Evolutionary conservation across 2,888 invertebrate genomes (phyloP).

Genomic region (Drosophila hamatofila): DNA sequence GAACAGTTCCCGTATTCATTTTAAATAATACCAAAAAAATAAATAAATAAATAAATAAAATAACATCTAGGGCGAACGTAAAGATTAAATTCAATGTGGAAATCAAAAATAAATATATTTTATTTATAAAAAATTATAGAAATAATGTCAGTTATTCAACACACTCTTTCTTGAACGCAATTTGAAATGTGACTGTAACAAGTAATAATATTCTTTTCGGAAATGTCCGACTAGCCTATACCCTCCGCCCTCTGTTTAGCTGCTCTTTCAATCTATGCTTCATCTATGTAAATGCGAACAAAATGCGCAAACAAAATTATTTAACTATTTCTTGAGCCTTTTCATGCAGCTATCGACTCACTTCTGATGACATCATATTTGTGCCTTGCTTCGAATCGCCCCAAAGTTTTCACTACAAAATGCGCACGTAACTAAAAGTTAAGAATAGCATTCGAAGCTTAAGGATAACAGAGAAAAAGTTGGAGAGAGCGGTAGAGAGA

Average conservation of each 20-base stretch:
- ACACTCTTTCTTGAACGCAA: too few relatives aligned
- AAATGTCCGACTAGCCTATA: too few relatives aligned
- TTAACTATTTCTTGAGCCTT: background rate
- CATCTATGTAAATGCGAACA: background rate
- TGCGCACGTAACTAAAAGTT: constrained; percentile 8
- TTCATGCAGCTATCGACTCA: background rate
- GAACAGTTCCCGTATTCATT: too few relatives aligned
- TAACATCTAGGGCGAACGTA: too few relatives aligned
- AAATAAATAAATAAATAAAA: too few relatives aligned
- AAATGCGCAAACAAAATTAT: background rate
- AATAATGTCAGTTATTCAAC: too few relatives aligned
- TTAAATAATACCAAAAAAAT: too few relatives aligned
- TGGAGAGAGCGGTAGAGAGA: background rate
- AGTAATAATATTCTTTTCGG: too few relatives aligned
- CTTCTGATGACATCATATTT: constrained; percentile 46
- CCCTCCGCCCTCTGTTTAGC: background rate
- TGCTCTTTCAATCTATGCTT: background rate
- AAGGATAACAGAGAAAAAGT: background rate
- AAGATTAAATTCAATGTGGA: too few relatives aligned
- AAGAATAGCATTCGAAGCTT: background rate
- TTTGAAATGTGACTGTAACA: too few relatives aligned
- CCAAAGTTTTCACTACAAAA: constrained; percentile 34
- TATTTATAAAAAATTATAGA: too few relatives aligned
- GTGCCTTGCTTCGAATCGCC: constrained; percentile 12
- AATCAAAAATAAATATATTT: too few relatives aligned